phyloP scores from a whole-genome alignment of 2,888 invertebrate genomes.

The Liopterus haemorrhoidalis region DNA sequence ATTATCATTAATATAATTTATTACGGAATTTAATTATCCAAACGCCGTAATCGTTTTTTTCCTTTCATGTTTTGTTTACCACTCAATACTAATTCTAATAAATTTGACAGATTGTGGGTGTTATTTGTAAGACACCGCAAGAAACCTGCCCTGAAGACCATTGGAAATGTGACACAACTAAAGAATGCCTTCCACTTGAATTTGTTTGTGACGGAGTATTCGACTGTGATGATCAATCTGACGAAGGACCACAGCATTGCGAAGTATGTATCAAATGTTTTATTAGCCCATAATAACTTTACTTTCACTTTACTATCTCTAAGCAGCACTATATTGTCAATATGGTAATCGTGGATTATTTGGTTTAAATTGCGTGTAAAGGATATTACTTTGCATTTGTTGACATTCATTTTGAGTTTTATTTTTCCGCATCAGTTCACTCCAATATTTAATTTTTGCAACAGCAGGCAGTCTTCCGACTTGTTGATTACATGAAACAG shows the following conservation, averaged over 20 bases:
- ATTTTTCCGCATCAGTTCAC: too few relatives aligned
- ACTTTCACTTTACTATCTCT: too few relatives aligned
- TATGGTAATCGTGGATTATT: too few relatives aligned
- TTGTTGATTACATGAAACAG: too few relatives aligned
- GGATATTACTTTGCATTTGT: too few relatives aligned
- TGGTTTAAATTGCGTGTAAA: too few relatives aligned
- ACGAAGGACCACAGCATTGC: conserved; percentile 55
- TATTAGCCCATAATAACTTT: too few relatives aligned
- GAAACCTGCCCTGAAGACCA: conserved; percentile 54
- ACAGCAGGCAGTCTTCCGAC: too few relatives aligned
- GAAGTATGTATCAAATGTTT: conserved; percentile 48
- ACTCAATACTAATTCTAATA: too few relatives aligned
- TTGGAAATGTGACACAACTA: conserved; percentile 58
- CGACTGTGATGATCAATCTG: conserved; percentile 61
- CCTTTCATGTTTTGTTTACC: neutral
- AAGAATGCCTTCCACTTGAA: conserved; percentile 55
- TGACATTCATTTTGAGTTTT: too few relatives aligned
- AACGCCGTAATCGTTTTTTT: conserved; percentile 8
- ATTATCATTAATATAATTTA: conserved; percentile 5
- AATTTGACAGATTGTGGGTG: conserved; percentile 50
- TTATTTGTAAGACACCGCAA: conserved; percentile 56
- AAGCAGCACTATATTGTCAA: too few relatives aligned
- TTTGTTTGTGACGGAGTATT: conserved; percentile 61
- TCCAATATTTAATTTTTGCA: too few relatives aligned
- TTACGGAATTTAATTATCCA: neutral